Base-by-base conservation (phyloP, 2,113 vertebrate genomes). In the Sinocyclocheilus rhinocerous region DNA sequence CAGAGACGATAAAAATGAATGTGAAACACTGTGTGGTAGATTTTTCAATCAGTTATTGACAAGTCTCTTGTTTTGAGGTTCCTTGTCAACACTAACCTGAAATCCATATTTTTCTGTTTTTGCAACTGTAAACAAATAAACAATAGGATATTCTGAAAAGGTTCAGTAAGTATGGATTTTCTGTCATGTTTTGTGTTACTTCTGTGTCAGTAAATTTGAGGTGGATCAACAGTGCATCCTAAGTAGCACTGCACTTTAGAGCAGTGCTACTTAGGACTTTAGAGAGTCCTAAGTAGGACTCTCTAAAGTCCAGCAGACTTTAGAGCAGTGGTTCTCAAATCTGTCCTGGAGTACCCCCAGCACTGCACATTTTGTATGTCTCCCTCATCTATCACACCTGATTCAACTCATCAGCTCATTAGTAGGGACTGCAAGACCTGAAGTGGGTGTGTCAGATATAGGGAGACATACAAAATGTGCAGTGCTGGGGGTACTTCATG, bases 111-210 rank as follows among this genome's bases (percentile, higher is more conserved):
- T 57, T 36, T 76, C 33, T 24, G 20, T 48, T 77, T 26, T 57
- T 57, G 55, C 55, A 57, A 57, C 20, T 50, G 6, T 82, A 29
- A 67, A 26, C 5, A 52, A 18, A 69, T 70, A 22, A 6, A 52
- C 36, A 18, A 69, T 20, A 36, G n/a, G 61, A 20, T 52, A 50
- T 83, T 83, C 10, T 69, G 48, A 50, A 52, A 83, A 29, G 42
- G 13, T 83, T 48, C 33, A 22, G 26, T 0, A 24, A 15, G 7
- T 83, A 83, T 83, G 13, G 63, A 83, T 67, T 82, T 82, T 48
- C n/a, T 52, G 13, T 70, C 65, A 69, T 48, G 42, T 69, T 52
- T 65, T 50, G 24, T 82, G 80, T 48, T 26, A 22, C 11, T 57
- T 6, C 24, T 57, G 76, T 57, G 50, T 24, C n/a, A 29, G 15